phyloP scores from a whole-genome alignment of 2,797 vertebrate species.

The Gadopsis bispinosus region DNA sequence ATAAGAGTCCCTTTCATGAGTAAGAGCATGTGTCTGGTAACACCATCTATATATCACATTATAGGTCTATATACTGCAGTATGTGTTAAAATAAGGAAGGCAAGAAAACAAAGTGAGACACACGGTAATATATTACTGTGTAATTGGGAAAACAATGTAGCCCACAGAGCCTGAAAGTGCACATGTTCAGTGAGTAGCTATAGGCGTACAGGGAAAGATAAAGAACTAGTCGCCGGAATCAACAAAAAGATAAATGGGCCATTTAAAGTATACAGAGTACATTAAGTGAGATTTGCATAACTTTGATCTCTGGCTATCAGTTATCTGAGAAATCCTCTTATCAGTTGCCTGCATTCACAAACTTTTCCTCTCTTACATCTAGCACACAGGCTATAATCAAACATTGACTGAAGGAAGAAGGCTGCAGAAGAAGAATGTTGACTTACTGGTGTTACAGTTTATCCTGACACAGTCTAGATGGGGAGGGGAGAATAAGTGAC shows the following conservation, averaged over 20 bases:
- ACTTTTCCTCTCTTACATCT: conserved; percentile 58
- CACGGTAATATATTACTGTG: conserved; percentile 24
- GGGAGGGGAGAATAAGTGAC: conserved; percentile 99
- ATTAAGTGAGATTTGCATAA: conserved; percentile 72
- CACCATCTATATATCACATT: conserved; percentile 22
- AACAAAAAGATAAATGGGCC: conserved; percentile 58
- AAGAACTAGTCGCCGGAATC: conserved; percentile 54
- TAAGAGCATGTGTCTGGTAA: conserved; percentile 64
- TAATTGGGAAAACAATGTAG: conserved; percentile 44
- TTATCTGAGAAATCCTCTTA: conserved; percentile 79
- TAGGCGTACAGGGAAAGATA: conserved; percentile 47
- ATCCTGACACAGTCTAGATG: conserved; percentile 99
- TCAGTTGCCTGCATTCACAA: conserved; percentile 69
- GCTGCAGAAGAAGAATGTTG: conserved; percentile 93
- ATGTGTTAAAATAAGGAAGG: conserved; percentile 11
- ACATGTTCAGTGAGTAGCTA: conserved; percentile 46
- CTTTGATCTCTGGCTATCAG: conserved; percentile 76
- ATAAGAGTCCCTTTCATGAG: conserved; percentile 61
- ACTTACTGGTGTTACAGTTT: conserved; percentile 99
- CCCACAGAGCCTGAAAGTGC: conserved; percentile 25
- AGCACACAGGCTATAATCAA: conserved; percentile 72
- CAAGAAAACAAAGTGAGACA: conserved; percentile 41
- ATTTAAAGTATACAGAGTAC: conserved; percentile 65
- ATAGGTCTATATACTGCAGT: conserved; percentile 20
- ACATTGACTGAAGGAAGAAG: conserved; percentile 74